Percentiles rank a stretch among this genome's conserved stretches.
phyloP scores from a whole-genome alignment of 2,113 vertebrate species.

The Halichoerus grypus region DNA sequence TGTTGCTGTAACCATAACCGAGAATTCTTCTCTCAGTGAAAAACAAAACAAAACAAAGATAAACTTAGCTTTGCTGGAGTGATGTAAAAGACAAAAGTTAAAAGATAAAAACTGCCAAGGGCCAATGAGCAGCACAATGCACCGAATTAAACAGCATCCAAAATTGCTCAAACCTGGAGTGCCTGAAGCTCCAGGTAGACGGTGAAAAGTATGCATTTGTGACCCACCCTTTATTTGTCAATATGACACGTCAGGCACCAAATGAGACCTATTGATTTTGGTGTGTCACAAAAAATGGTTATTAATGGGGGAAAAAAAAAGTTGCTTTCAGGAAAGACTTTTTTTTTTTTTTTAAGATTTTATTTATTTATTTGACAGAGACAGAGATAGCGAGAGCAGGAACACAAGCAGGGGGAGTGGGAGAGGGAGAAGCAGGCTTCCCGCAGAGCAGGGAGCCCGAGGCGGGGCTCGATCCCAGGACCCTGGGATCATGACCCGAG shows the following conservation, averaged over 20 bases:
- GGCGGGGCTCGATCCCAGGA: too few relatives aligned
- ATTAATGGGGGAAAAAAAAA: slow-evolving; percentile 10
- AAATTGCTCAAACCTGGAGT: not conserved
- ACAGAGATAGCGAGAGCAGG: too few relatives aligned
- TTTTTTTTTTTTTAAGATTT: too few relatives aligned
- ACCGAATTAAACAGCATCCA: not conserved
- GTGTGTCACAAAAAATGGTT: slow-evolving; percentile 44
- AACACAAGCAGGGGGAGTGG: too few relatives aligned
- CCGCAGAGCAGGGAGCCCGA: too few relatives aligned
- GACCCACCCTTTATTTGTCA: not conserved
- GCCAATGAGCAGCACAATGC: not conserved
- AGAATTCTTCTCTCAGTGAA: slow-evolving; percentile 45
- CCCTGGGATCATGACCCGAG: too few relatives aligned
- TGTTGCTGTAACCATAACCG: slow-evolving; percentile 24
- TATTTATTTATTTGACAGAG: too few relatives aligned
- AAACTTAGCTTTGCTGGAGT: not conserved
- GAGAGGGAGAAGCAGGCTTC: too few relatives aligned
- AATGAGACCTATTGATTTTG: not conserved
- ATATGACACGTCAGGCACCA: not conserved
- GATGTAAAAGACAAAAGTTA: not conserved
- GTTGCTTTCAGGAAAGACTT: not conserved
- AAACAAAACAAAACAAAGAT: not conserved
- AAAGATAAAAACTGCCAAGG: slow-evolving; percentile 42
- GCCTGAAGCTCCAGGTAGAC: not conserved
- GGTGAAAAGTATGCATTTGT: not conserved